Conservation (phyloP, 2,888 invertebrate species). For the Ellobium chinense region DNA sequence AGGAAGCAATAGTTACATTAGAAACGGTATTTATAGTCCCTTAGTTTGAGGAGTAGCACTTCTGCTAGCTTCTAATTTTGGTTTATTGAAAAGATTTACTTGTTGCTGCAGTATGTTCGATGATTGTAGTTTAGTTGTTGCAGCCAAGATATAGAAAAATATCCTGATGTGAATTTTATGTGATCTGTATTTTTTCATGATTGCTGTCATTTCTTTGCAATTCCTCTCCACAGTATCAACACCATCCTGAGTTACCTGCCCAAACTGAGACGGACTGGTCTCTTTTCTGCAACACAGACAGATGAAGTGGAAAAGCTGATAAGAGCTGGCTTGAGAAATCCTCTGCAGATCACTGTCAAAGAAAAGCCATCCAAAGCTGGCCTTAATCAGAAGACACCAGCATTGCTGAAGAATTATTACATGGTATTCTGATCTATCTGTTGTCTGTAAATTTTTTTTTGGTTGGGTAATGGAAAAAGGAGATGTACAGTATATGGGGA, state of each 20-base stretch:
- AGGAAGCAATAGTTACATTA: too few species aligned
- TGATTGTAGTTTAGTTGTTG: too few species aligned
- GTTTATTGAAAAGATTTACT: too few species aligned
- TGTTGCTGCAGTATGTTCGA: too few species aligned
- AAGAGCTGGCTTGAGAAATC: conserved; percentile 95
- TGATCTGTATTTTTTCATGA: not conserved
- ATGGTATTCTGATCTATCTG: too few species aligned
- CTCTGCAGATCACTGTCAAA: conserved; percentile 92
- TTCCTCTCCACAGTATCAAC: conserved; percentile 82
- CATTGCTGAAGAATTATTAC: conserved; percentile 85
- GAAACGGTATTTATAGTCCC: too few species aligned
- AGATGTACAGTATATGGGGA: too few species aligned
- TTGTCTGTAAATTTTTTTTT: too few species aligned
- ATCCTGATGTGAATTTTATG: not conserved
- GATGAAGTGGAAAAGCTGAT: conserved; percentile 94
- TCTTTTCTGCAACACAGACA: conserved; percentile 81
- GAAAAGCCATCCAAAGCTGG: conserved; percentile 84
- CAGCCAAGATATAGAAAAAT: not conserved
- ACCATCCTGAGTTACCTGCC: conserved; percentile 94
- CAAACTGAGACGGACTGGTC: conserved; percentile 94
- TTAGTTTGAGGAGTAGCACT: too few species aligned
- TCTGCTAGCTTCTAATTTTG: too few species aligned
- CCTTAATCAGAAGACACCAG: conserved; percentile 79
- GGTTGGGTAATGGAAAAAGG: too few species aligned
- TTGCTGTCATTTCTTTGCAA: not conserved